Evolutionary conservation across 1,140 invertebrate species (phyloP).

Genomic region (Argopecten irradians): DNA sequence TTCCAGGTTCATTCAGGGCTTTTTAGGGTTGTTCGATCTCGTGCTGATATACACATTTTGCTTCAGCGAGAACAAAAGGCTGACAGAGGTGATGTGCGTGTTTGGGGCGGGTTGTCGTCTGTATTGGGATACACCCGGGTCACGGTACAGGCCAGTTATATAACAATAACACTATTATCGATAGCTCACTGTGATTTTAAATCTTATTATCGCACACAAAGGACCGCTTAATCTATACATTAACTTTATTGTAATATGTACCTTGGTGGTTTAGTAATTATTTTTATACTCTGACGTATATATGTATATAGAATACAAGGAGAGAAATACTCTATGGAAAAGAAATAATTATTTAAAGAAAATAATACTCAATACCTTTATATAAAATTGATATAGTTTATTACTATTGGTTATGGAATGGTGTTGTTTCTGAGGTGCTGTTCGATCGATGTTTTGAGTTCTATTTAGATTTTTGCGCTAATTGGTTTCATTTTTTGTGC

Average conservation of each 20-base stretch:
- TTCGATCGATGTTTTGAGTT: no score
- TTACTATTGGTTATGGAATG: no score
- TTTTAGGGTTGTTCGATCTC: neutral
- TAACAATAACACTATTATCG: slow-evolving; percentile 15
- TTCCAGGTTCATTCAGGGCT: neutral
- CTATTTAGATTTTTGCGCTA: no score
- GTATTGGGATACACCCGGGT: neutral
- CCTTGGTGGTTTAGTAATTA: neutral
- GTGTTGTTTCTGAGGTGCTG: no score
- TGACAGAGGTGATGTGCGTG: neutral
- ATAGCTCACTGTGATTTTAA: neutral
- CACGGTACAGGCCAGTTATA: neutral
- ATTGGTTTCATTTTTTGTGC: no score
- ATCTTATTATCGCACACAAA: neutral
- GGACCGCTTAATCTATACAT: neutral
- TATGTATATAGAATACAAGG: neutral
- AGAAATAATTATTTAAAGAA: no score
- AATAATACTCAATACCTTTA: no score
- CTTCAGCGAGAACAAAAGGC: neutral
- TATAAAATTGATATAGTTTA: no score
- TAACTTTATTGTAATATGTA: neutral
- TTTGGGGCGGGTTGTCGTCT: neutral
- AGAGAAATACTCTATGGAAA: no score
- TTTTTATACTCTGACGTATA: neutral
- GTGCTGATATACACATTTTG: neutral